Base-by-base conservation (phyloP, 2,113 vertebrate species). In the Podarcis muralis region DNA sequence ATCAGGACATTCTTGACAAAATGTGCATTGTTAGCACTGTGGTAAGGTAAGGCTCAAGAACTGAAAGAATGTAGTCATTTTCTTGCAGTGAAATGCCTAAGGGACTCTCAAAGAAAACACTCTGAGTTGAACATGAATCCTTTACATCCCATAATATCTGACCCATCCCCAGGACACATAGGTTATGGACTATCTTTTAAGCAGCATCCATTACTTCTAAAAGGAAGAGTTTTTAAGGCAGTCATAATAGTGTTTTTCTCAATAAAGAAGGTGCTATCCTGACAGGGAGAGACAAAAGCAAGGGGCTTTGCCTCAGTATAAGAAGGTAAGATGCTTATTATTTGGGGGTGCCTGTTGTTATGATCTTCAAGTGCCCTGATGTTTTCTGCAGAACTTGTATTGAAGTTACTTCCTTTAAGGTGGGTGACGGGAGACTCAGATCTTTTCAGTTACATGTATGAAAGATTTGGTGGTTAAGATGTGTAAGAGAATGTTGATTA, bases 21-120 rank as follows among this genome's bases (percentile, higher is more conserved):
- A 86, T 92, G 32, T 7, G 2, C 59, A 1, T 90, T 83, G 30
- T 81, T 16, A 22, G 25, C 6, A 22, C 18, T 4, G 57, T 62
- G 37, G n/a, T 78, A 32, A 74, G 77, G 3, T 13, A 18, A n/a
- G 3, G 1, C 69, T 74, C 0, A 0, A 32, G 78, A 40, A 53
- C n/a, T 27, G 53, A 76, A 62, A 1, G n/a, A 62, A 35, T 37
- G 59, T 76, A 76, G 53, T 62, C 9, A 62, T 85, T 75, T 57
- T 85, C 43, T 74, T 74, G 48, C 22, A 62, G 32, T 76, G 48
- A 75, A 85, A 37, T 62, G 71, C 83, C 43, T 59, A 37, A 9
- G 59, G 20, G 69, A 48, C 23, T 74, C n/a, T 59, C 8, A n/a
- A 59, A 87, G 16, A 9, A 72, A 88, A 72, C 30, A 40, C 5